A percentile compares a stretch with the other conserved stretches of the same genome.
Evolutionary conservation across 64 coral and sea anemone species (phyloP).

Genomic region (Astreopora myriophthalma): DNA sequence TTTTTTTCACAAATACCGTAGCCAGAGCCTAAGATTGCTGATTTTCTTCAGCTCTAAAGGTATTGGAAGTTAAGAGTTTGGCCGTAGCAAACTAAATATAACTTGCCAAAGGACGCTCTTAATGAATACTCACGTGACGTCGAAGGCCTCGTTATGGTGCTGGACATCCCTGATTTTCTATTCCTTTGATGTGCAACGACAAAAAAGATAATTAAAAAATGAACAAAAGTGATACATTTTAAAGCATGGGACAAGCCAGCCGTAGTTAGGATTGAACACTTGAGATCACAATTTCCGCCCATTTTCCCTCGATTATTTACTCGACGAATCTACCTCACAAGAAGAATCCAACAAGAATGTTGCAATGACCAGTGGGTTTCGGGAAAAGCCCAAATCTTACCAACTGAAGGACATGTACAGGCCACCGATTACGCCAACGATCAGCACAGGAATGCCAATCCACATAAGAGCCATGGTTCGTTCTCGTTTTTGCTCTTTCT

Average conservation of each 20-base stretch:
- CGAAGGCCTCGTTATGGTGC: slow-evolving; percentile 14
- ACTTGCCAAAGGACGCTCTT: background rate
- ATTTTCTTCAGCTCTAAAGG: no score
- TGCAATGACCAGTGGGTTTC: background rate
- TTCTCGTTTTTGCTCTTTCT: slow-evolving; percentile 91
- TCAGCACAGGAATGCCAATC: slow-evolving; percentile 92
- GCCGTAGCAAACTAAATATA: no score
- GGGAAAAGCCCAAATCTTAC: slow-evolving; percentile 13
- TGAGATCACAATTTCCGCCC: no score
- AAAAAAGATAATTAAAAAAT: background rate
- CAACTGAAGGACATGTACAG: slow-evolving; percentile 97
- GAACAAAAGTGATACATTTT: background rate
- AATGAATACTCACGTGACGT: background rate
- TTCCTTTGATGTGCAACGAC: background rate
- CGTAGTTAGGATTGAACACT: no score
- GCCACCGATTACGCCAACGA: slow-evolving; percentile 90
- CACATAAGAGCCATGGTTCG: slow-evolving; percentile 96
- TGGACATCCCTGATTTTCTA: slow-evolving; percentile 37
- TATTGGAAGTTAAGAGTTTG: no score
- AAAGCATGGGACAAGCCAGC: background rate
- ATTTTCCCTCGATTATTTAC: no score
- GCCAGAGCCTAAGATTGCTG: no score
- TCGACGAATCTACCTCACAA: no score
- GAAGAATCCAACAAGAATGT: no score
- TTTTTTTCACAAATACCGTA: no score